Percentiles rank a stretch among this genome's conserved stretches.
These are phyloP conservation scores for Boleophthalmus pectinirostris DNA, from an alignment of 2,113 vertebrate species.

Conservation along the genomic window DNA sequence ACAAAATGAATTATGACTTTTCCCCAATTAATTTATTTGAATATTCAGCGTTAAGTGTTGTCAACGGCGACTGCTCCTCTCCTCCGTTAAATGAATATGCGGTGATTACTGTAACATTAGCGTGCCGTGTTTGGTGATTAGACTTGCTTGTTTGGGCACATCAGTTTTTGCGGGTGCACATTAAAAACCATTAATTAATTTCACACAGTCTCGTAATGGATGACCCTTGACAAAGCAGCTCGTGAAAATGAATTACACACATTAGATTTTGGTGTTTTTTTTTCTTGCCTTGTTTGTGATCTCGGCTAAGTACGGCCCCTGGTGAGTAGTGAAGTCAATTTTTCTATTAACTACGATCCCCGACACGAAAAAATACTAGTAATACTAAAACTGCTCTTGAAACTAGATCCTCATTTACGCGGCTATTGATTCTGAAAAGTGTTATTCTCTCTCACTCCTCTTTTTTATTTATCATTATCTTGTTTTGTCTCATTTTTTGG, in stretches of 20 bases:
- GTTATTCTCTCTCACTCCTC: too few relatives aligned
- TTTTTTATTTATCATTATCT: too few relatives aligned
- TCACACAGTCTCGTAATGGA: conserved; percentile 69
- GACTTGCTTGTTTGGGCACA: conserved; percentile 71
- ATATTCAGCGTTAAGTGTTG: conserved; percentile 54
- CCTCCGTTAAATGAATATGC: conserved; percentile 64
- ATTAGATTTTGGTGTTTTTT: conserved; percentile 63
- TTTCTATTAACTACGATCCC: conserved; percentile 54
- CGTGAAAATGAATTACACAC: conserved; percentile 76
- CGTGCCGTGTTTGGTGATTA: conserved; percentile 69
- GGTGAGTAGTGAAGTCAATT: conserved; percentile 71
- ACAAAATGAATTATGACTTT: conserved; percentile 46
- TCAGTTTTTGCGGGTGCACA: conserved; percentile 61
- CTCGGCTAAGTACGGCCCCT: conserved; percentile 63
- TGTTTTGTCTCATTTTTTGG: too few relatives aligned
- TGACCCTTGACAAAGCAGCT: conserved; percentile 70
- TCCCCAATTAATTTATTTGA: conserved; percentile 51
- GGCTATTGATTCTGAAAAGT: too few relatives aligned
- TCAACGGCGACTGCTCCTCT: conserved; percentile 50
- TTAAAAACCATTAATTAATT: conserved; percentile 77
- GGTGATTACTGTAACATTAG: conserved; percentile 65
- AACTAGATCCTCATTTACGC: too few relatives aligned
- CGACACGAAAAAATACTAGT: background rate
- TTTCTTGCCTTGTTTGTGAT: conserved; percentile 57
- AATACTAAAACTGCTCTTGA: too few relatives aligned